Evolutionary conservation across 2,888 invertebrate genomes (phyloP).

Genomic region (Dynastes maya): DNA sequence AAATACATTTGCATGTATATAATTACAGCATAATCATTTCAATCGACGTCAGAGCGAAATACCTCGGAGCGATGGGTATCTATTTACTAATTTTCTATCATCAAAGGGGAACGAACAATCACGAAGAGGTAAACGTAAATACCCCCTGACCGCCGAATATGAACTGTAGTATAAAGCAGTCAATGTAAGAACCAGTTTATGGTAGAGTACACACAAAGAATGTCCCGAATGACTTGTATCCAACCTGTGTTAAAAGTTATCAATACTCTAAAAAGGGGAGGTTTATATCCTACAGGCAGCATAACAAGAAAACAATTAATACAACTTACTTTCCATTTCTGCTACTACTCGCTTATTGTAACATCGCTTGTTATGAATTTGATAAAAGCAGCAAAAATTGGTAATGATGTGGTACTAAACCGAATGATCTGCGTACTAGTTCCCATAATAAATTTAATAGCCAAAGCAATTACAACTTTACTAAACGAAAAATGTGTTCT

Average conservation of each 20-base stretch:
- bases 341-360: no score
- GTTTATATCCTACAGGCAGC: not conserved
- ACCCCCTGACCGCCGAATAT: no score
- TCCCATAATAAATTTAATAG: not conserved
- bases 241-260: conserved; percentile 11
- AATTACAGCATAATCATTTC: no score
- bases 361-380: not conserved
- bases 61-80: no score
- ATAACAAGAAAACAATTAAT: conserved; percentile 3
- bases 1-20: no score
- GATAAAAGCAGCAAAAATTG: not conserved
- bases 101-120: no score
- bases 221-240: not conserved
- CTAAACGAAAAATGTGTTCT: not conserved
- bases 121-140: no score
- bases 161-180: no score
- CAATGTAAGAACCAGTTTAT: no score
- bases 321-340: conserved; percentile 27
- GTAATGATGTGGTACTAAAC: not conserved
- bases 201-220: not conserved
- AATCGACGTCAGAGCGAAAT: no score
- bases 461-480: not conserved
- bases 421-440: not conserved
- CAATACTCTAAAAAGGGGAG: conserved; percentile 6
- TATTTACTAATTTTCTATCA: no score